Evolutionary conservation across 1,140 invertebrate species (phyloP).

Genomic region (Brachionus rotundiformis): DNA sequence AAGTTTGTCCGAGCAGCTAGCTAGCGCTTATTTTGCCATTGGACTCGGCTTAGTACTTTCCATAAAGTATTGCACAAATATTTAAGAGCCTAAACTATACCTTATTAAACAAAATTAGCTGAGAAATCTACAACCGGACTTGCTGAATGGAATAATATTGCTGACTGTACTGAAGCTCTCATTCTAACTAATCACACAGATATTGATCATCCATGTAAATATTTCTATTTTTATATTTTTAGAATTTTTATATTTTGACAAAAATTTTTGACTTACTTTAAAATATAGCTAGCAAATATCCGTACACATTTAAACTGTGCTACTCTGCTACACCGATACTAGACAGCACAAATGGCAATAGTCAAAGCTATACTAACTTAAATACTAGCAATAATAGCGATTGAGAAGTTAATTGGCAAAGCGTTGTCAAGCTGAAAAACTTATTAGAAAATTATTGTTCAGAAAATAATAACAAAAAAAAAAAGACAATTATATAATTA

Average conservation of each 20-base stretch:
- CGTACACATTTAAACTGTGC: constrained; percentile 49
- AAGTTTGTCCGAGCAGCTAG: neutral
- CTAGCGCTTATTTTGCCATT: neutral
- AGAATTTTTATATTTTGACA: neutral
- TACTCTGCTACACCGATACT: constrained; percentile 44
- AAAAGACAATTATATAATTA: no score
- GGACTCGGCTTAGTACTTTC: neutral
- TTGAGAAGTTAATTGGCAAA: neutral
- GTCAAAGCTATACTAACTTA: constrained; percentile 4
- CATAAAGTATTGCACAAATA: constrained; percentile 1
- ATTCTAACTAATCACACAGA: constrained; percentile 42
- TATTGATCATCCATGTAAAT: constrained; percentile 46
- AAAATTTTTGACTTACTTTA: neutral
- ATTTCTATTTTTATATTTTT: constrained; percentile 20
- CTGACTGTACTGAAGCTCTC: constrained; percentile 45
- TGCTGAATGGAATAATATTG: constrained; percentile 36
- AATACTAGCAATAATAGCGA: constrained; percentile 47
- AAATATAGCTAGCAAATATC: constrained; percentile 45
- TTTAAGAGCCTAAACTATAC: neutral
- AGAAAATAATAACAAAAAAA: constrained; percentile 1
- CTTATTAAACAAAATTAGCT: constrained; percentile 17
- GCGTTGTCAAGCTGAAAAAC: constrained; percentile 17
- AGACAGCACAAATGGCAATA: neutral
- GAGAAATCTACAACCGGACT: constrained; percentile 41
- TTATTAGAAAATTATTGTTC: constrained; percentile 16